Percentiles rank a stretch among this genome's conserved stretches.
Evolutionary conservation across 2,113 vertebrate species (phyloP).

Genomic region (Platycercus adscitus): DNA sequence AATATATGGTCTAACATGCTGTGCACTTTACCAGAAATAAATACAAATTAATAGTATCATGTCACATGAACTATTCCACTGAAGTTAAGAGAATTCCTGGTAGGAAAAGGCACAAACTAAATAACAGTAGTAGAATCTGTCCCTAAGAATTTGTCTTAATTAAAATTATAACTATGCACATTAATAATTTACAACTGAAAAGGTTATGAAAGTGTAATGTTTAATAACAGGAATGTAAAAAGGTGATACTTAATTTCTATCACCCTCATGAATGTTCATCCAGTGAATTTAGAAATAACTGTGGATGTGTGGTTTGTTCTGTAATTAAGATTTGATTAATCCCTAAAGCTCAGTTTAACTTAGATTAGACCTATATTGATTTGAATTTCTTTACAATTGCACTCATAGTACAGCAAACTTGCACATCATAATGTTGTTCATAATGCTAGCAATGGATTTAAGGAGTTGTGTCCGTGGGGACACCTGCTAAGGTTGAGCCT

Average conservation of each 20-base stretch:
- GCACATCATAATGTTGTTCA: not conserved
- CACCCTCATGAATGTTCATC: constrained; percentile 10
- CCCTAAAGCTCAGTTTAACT: constrained; percentile 70
- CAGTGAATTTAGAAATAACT: constrained; percentile 61
- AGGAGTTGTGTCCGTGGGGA: not conserved
- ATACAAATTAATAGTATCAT: not conserved
- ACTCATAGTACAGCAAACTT: constrained; percentile 26
- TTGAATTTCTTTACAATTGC: constrained; percentile 62
- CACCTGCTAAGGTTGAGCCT: too few relatives aligned
- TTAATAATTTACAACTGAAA: constrained; percentile 55
- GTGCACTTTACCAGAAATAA: constrained; percentile 6
- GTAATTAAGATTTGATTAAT: constrained; percentile 76
- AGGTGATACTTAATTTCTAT: constrained; percentile 59
- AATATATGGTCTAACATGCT: not conserved
- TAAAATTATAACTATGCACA: constrained; percentile 44
- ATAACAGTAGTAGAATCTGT: constrained; percentile 11
- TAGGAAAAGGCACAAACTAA: not conserved
- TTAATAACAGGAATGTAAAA: constrained; percentile 67
- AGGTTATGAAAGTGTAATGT: constrained; percentile 50
- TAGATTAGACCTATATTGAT: constrained; percentile 69
- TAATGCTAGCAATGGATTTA: not conserved
- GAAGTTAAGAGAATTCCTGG: not conserved
- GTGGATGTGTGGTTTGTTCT: constrained; percentile 61
- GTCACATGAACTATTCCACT: not conserved
- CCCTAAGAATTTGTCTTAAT: constrained; percentile 58